phyloP scores from a whole-genome alignment of 2,888 invertebrate genomes.

The Hipparchia semele region DNA sequence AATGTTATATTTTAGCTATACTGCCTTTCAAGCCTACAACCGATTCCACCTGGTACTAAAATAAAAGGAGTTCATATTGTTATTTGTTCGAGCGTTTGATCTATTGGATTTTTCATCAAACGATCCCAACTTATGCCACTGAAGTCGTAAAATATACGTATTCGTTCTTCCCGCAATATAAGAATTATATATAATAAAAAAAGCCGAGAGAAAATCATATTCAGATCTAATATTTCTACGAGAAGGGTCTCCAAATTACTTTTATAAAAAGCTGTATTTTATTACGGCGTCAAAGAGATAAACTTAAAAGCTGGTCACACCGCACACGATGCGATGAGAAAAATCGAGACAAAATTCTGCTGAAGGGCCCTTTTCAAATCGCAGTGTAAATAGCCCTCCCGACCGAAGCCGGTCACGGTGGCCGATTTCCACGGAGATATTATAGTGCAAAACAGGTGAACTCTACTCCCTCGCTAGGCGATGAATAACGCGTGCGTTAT shows the following conservation, averaged over 20 bases:
- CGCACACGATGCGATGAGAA: background rate
- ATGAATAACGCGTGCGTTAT: too few relatives aligned
- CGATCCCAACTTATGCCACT: slow-evolving; percentile 4
- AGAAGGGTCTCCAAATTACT: slow-evolving; percentile 24
- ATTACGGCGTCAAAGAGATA: slow-evolving; percentile 18
- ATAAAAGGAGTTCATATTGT: slow-evolving; percentile 1
- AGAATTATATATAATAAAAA: background rate
- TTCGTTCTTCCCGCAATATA: slow-evolving; percentile 3
- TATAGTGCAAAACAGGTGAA: too few relatives aligned
- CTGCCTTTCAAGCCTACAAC: background rate
- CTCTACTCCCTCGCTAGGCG: too few relatives aligned
- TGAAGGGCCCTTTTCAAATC: too few relatives aligned
- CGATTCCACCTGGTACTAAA: background rate
- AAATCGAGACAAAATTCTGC: too few relatives aligned
- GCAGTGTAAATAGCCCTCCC: too few relatives aligned
- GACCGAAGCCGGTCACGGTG: too few relatives aligned
- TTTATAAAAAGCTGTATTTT: slow-evolving; percentile 24
- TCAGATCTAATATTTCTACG: slow-evolving; percentile 14
- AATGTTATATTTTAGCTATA: background rate
- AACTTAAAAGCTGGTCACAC: slow-evolving; percentile 1
- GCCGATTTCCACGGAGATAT: too few relatives aligned
- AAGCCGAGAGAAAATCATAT: slow-evolving; percentile 19
- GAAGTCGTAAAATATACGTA: background rate
- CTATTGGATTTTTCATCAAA: slow-evolving; percentile 8
- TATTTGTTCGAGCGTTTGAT: slow-evolving; percentile 5